Base-by-base conservation (phyloP, 92 coral and sea anemone species). In the Desmophyllum pertusum region DNA sequence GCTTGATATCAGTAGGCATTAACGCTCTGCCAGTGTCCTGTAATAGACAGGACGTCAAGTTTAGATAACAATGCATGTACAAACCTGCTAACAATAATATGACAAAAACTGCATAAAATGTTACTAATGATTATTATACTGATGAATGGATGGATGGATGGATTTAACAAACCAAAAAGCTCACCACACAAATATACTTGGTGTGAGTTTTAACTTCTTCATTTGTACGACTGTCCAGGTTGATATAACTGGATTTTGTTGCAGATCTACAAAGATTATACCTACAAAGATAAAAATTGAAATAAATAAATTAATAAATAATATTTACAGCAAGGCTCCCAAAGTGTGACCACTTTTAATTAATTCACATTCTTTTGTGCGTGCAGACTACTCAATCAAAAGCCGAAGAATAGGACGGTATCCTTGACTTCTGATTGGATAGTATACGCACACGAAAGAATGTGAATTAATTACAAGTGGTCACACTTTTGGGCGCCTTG, bases 11-110 rank as follows among this genome's bases (percentile, higher is more conserved):
- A 18, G 99, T 94, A 1, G 99, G 95, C 88, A 97, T 85, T 59
- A 97, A 87, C 64, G 94, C 99, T 37, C 94, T 83, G 43, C 97
- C 99, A 36, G 99, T 97, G 62, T 95, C 98, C 99, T 97, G 65
- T 10, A 81, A 48, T 0, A 79, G 10, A 19, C 7, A 6, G 23
- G 10, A 37, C 6, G 33, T 31, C 19, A 70, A 35, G 3, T 1
- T 5, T 25, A 40, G 35, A 3, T 21, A 72, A 23, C 9, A 40
- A 0, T 7, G 1, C 0, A 1, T 40, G 36, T 21, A 19, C 4
- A 21, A 53, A 21, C 23, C 62, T 18, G 59, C 25, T 52, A 0
- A 53, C 5, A 23, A 19, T 23, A n/a, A n/a, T 53, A 53, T 21
- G 19, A 53, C 27, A 25, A 53, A 53, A 53, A 46, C 52, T 46